Evolutionary conservation across 2,797 vertebrate species (phyloP).

Genomic region (Eleutherodactylus coqui): DNA sequence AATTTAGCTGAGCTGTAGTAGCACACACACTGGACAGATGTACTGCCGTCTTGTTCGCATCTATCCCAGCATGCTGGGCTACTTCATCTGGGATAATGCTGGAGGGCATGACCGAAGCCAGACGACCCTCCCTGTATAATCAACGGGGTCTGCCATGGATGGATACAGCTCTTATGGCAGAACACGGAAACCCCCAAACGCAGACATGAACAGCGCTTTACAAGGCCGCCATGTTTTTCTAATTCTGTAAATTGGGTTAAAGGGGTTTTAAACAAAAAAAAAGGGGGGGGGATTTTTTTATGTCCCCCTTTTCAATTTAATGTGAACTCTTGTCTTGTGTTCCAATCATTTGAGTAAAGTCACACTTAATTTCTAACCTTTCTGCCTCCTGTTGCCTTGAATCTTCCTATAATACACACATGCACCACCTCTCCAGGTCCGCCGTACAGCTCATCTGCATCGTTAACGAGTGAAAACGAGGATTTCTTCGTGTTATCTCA

Average conservation of each 20-base stretch:
- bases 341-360: constrained; percentile 3
- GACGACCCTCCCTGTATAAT: too few species aligned
- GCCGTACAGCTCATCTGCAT: neutral
- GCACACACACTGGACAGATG: neutral
- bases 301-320: neutral
- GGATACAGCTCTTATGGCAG: too few species aligned
- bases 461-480: neutral
- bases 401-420: neutral
- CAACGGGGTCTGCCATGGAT: too few species aligned
- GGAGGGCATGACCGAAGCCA: too few species aligned
- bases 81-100: too few species aligned
- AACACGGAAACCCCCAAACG: too few species aligned
- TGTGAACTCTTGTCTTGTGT: constrained; percentile 1
- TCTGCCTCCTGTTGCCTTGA: neutral
- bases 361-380: neutral
- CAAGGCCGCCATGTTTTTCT: neutral
- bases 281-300: too few species aligned
- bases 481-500: neutral
- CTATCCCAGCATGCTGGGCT: too few species aligned
- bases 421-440: neutral
- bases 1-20: neutral
- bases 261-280: neutral
- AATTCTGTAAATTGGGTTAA: neutral
- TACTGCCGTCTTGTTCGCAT: neutral
- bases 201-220: too few species aligned